Evolutionary conservation across 2,797 vertebrate species (phyloP).

Genomic region (Rhodeus uyekii): DNA sequence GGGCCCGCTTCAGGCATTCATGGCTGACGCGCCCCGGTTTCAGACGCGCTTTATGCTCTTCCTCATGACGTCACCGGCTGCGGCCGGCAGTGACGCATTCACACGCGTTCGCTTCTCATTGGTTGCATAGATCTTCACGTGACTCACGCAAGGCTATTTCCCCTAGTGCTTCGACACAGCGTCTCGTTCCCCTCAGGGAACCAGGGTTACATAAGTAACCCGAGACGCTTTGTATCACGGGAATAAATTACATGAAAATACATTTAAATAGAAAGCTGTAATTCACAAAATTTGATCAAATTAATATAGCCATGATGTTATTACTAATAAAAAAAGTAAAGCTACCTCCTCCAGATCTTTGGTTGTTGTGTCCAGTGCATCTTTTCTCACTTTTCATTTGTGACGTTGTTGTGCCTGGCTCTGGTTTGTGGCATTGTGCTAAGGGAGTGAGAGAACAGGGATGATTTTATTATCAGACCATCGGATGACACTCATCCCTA

Average conservation of each 20-base stretch:
- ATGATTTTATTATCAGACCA: constrained; percentile 39
- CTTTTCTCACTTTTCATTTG: background rate
- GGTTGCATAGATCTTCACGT: too few species aligned
- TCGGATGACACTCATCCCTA: constrained; percentile 24
- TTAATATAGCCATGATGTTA: background rate
- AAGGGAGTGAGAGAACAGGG: constrained; percentile 2
- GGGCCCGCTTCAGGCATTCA: too few species aligned
- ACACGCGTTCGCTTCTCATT: too few species aligned
- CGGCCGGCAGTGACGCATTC: too few species aligned
- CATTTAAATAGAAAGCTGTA: background rate
- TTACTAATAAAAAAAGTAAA: background rate
- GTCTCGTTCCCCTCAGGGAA: too few species aligned
- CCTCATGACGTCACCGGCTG: too few species aligned
- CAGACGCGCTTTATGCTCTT: too few species aligned
- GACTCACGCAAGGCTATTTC: too few species aligned
- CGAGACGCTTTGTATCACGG: background rate
- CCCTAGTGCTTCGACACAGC: too few species aligned
- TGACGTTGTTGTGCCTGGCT: background rate
- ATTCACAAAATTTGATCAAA: background rate
- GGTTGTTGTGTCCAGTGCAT: background rate
- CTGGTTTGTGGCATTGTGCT: background rate
- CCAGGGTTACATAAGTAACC: too few species aligned
- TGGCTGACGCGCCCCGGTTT: too few species aligned
- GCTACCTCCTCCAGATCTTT: background rate
- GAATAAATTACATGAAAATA: background rate